These are phyloP conservation scores for Aselliscus stoliczkanus DNA, from an alignment of 2,797 vertebrate species.

Conservation along the genomic window DNA sequence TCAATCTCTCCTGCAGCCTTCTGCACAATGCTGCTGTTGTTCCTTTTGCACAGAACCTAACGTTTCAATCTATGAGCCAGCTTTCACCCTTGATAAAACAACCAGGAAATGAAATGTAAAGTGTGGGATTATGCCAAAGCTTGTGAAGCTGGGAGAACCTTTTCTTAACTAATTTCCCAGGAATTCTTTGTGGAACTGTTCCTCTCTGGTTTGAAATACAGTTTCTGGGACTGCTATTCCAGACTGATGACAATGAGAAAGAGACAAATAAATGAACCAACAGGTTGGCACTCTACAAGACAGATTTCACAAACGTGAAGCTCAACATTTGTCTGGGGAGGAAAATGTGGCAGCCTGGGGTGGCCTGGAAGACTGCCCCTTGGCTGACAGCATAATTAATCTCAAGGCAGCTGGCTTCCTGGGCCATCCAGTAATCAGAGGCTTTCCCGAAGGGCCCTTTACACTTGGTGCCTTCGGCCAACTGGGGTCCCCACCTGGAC, in stretches of 20 bases:
- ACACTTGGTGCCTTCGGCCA: neutral
- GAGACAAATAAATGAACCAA: neutral
- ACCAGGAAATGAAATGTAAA: conserved; percentile 53
- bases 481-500: neutral
- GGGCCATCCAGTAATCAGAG: neutral
- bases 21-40: neutral
- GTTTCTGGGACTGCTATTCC: neutral
- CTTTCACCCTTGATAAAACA: conserved; percentile 46
- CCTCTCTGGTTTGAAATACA: conserved; percentile 15
- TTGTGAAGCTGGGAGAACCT: neutral
- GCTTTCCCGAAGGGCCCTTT: neutral
- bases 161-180: conserved; percentile 37
- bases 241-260: neutral
- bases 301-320: neutral
- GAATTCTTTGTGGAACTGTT: neutral
- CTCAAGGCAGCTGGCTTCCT: neutral
- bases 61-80: conserved; percentile 17
- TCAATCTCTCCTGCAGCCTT: conserved; percentile 38
- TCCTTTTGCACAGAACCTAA: conserved; percentile 19
- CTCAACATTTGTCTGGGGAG: neutral
- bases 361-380: neutral
- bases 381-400: neutral
- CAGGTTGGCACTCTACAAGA: neutral
- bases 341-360: neutral
- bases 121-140: conserved; percentile 43